Conservation (phyloP, 2,113 vertebrate genomes). For the Eulemur macaco region DNA sequence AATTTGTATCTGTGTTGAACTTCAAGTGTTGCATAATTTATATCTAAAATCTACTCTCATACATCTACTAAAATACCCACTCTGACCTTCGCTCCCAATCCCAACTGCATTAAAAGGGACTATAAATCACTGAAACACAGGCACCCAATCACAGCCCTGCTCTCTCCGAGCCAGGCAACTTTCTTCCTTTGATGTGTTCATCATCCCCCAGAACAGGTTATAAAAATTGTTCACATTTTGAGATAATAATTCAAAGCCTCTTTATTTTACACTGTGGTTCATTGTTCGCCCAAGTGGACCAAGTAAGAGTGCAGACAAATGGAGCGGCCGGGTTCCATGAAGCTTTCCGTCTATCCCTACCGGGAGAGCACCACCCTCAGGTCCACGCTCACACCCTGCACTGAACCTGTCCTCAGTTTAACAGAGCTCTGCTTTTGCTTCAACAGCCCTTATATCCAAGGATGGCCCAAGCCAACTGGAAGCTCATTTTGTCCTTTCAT, state of each 20-base stretch:
- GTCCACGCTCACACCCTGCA: fast-evolving
- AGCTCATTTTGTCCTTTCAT: neutral
- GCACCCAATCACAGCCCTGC: neutral
- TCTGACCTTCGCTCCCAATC: conserved; percentile 72
- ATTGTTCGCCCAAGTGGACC: neutral
- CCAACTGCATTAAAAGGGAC: conserved; percentile 59
- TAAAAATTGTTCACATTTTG: conserved; percentile 32
- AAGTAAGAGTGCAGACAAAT: neutral
- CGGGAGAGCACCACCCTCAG: neutral
- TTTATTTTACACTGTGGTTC: neutral
- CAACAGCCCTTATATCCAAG: neutral
- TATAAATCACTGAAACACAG: conserved; percentile 56
- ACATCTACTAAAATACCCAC: conserved; percentile 65
- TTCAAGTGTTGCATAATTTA: conserved; percentile 76
- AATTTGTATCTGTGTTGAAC: conserved; percentile 64
- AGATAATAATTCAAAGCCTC: conserved; percentile 50
- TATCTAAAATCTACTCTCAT: conserved; percentile 70
- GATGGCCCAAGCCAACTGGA: neutral
- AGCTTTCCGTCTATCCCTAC: neutral
- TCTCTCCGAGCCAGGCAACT: conserved; percentile 1
- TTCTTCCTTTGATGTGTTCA: conserved; percentile 54
- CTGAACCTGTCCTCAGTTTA: neutral
- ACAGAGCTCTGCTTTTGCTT: neutral
- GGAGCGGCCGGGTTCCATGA: neutral
- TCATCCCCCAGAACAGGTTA: conserved; percentile 51